Conservation (phyloP, 2,113 vertebrate species). For the Chiloscyllium plagiosum region DNA sequence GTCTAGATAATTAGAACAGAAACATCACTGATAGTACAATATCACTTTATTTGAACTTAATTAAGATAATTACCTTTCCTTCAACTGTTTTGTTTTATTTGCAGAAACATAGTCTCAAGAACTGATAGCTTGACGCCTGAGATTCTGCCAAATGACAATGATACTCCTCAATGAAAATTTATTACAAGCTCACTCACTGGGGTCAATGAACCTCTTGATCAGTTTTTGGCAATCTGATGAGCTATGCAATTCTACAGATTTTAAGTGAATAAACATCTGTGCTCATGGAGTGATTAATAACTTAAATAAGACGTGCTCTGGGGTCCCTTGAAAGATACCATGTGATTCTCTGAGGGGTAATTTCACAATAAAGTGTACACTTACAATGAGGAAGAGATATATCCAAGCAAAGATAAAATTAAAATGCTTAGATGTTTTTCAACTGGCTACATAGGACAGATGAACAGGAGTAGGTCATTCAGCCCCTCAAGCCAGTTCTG, state of each 20-base stretch:
- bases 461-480: no score
- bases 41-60: neutral
- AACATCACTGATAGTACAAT: neutral
- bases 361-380: neutral
- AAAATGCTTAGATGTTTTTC: no score
- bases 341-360: neutral
- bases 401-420: neutral
- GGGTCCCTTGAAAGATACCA: neutral
- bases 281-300: neutral
- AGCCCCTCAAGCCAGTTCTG: no score
- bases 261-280: neutral
- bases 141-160: neutral
- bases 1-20: neutral
- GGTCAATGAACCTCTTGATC: neutral
- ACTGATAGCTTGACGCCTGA: neutral
- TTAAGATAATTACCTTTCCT: no score
- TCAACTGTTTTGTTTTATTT: no score
- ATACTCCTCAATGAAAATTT: neutral
- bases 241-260: neutral
- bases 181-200: neutral
- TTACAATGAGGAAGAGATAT: neutral
- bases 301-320: neutral
- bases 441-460: no score
- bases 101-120: no score
- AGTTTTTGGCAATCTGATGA: neutral